Evolutionary conservation across 2,888 invertebrate species (phyloP).

Genomic region (Tetragnatha montana): DNA sequence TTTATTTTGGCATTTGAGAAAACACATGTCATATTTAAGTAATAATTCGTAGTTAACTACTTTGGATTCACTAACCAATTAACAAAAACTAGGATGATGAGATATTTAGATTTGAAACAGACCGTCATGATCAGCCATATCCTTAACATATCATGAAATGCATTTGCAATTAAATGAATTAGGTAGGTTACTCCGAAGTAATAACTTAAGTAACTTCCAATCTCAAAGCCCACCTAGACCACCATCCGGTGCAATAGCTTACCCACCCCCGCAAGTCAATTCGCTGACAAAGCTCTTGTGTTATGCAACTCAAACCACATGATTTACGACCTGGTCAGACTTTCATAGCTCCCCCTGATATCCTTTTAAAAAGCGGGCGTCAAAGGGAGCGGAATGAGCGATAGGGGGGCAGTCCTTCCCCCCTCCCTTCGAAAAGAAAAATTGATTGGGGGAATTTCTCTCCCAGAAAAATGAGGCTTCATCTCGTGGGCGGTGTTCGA

Average conservation of each 20-base stretch:
- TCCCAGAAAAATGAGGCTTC: slow-evolving; percentile 28
- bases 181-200: too few relatives aligned
- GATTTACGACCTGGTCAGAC: slow-evolving; percentile 42
- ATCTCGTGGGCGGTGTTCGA: slow-evolving; percentile 17
- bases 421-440: slow-evolving; percentile 13
- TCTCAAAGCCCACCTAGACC: background rate
- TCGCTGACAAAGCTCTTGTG: slow-evolving; percentile 42
- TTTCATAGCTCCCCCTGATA: slow-evolving; percentile 51
- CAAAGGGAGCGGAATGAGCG: slow-evolving; percentile 14
- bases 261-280: slow-evolving; percentile 25
- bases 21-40: too few relatives aligned
- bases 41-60: too few relatives aligned
- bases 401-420: background rate
- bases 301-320: slow-evolving; percentile 41
- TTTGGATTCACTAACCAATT: too few relatives aligned
- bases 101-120: too few relatives aligned
- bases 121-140: too few relatives aligned
- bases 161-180: too few relatives aligned
- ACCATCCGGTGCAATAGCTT: background rate
- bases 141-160: too few relatives aligned
- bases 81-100: too few relatives aligned
- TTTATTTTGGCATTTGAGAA: too few relatives aligned
- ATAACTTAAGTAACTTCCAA: too few relatives aligned
- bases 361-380: slow-evolving; percentile 38
- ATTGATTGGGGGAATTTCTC: slow-evolving; percentile 38